Evolutionary conservation across 2,113 vertebrate species (phyloP), one percentile per base, ranked within the genome.

Genomic region (Chaetops frenatus): DNA sequence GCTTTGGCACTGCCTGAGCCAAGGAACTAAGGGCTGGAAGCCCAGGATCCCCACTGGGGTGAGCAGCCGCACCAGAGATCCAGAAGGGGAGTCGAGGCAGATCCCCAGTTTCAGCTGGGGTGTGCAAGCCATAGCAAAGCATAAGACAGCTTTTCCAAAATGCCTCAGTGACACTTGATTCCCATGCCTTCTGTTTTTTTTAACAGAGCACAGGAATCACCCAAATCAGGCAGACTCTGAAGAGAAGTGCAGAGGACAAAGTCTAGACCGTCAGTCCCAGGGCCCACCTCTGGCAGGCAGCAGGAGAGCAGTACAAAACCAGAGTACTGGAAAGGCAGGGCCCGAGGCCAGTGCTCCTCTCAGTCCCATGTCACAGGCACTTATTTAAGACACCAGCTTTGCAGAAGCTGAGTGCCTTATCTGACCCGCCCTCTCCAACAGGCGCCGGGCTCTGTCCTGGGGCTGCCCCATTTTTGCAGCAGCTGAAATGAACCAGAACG

Each of bases 1-100:
- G 90, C 80, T 92, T 92, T 95, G 92, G 81, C 70, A 71, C 40
- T 57, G 31, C 44, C 33, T 83, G 71, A 92, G 76, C 44, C 51
- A 66, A 36, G 51, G 67, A 90, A 54, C 64, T 73, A 81, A 60
- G 31, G 48, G 27, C 65, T 88, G 72, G 79, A 62, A 88, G 78
- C 8, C 14, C 72, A 48, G 71, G 42, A 94, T 51, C 71, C 24
- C 71, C 80, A 45, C 27, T 57, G 57, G n/a, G 67, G 76, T 0
- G 1, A 95, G 65, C 40, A 90, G 64, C 40, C 16, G 24, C 36
- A 83, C 25, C 64, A 84, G 72, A 36, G 60, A 94, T 44, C 25
- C n/a, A 48, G 56, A 93, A 62, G 58, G 17, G 33, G 16, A 78
- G 15, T 12, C 0, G 1, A 53, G 31, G 36, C 40, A 76, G 60